phyloP scores from a whole-genome alignment of 2,888 invertebrate genomes.

The Amblyteles armatorius region DNA sequence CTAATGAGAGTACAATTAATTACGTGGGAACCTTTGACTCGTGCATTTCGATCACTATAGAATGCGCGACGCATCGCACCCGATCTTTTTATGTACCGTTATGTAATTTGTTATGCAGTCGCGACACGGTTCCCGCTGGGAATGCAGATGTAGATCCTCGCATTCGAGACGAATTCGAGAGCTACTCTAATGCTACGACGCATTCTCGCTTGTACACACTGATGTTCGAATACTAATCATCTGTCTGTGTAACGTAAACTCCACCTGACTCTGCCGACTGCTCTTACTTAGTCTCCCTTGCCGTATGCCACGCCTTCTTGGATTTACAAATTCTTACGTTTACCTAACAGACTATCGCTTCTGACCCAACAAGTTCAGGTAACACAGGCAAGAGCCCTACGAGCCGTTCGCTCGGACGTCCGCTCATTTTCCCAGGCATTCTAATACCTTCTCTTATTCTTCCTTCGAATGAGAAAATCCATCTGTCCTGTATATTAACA shows the following conservation, averaged over 20 bases:
- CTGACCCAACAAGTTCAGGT: constrained; percentile 11
- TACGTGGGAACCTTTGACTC: constrained; percentile 56
- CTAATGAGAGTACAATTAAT: constrained; percentile 51
- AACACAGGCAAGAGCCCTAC: background rate
- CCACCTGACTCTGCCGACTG: constrained; percentile 20
- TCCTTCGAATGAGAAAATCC: background rate
- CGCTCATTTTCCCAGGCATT: constrained; percentile 27
- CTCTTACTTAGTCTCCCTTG: background rate
- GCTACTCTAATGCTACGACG: constrained; percentile 19
- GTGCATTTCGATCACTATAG: constrained; percentile 49
- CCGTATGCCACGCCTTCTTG: constrained; percentile 35
- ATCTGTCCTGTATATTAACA: too few relatives aligned
- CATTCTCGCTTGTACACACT: constrained; percentile 12
- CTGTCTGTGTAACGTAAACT: constrained; percentile 26
- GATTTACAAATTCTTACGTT: constrained; percentile 28
- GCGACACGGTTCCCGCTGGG: constrained; percentile 29
- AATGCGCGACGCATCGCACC: constrained; percentile 33
- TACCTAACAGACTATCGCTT: background rate
- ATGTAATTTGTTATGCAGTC: constrained; percentile 61
- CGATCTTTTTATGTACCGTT: constrained; percentile 52
- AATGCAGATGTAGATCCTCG: constrained; percentile 2
- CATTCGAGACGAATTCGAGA: constrained; percentile 47
- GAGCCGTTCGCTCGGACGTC: background rate
- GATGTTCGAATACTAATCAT: constrained; percentile 13
- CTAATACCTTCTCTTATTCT: constrained; percentile 11